Evolutionary conservation across 2,113 vertebrate genomes (phyloP).

Genomic region (Chelonoidis abingdonii): DNA sequence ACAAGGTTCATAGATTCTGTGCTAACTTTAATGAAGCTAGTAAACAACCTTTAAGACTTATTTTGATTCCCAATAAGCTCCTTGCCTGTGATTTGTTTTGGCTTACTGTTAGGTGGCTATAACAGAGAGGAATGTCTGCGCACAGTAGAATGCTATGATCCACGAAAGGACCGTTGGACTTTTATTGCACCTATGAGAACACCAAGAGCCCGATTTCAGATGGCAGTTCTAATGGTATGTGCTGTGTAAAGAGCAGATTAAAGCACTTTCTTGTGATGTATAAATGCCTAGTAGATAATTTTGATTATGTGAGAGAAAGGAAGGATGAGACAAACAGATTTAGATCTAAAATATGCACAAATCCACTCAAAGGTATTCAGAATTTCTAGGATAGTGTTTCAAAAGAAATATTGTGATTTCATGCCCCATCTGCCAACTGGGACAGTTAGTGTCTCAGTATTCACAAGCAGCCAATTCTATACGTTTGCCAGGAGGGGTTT

Average conservation of each 20-base stretch:
- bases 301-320: not conserved
- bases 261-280: not conserved
- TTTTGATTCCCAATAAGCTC: not conserved
- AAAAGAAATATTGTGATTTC: not conserved
- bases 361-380: not conserved
- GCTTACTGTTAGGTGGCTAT: conserved; percentile 87
- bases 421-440: not conserved
- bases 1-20: not conserved
- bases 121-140: conserved; percentile 97
- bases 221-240: conserved; percentile 95
- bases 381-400: not conserved
- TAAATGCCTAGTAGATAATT: not conserved
- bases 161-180: conserved; percentile 89
- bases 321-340: not conserved
- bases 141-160: conserved; percentile 97
- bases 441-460: not conserved
- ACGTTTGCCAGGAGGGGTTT: not conserved
- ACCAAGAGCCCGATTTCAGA: conserved; percentile 97
- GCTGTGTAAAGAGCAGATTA: not conserved
- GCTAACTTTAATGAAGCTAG: rapidly evolving
- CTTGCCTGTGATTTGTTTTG: not conserved
- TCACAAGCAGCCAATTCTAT: not conserved
- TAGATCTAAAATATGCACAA: not conserved
- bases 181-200: conserved; percentile 97
- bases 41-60: not conserved